Conservation (phyloP, 2,113 vertebrate species). For the Lycaon pictus region DNA sequence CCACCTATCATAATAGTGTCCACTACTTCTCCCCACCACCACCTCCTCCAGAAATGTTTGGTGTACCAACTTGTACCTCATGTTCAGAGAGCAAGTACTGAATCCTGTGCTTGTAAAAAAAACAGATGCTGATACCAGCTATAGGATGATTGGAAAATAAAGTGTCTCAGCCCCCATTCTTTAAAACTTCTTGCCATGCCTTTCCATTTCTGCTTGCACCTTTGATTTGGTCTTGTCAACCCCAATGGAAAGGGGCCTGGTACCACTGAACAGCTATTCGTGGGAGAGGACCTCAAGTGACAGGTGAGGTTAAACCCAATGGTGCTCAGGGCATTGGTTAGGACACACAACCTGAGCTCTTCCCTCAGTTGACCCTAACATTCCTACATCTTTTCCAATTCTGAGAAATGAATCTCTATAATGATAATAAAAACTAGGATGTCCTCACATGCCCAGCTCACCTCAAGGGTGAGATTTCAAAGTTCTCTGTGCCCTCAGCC, state of each 20-base stretch:
- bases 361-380: neutral
- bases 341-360: neutral
- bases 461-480: neutral
- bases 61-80: neutral
- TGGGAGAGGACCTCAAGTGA: neutral
- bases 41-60: neutral
- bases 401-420: neutral
- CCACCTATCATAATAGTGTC: neutral
- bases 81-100: neutral
- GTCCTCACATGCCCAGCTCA: neutral
- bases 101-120: neutral
- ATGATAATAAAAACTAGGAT: neutral
- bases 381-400: neutral
- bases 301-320: neutral
- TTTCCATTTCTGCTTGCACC: neutral
- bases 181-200: neutral
- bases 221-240: neutral
- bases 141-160: neutral
- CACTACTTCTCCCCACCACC: neutral
- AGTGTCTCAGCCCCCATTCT: neutral
- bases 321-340: too few relatives aligned
- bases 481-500: neutral
- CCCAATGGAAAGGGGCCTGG: neutral
- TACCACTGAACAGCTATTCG: neutral
- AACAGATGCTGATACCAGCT: neutral